A percentile compares a stretch with the other conserved stretches of the same genome.
Evolutionary conservation across 1,140 invertebrate genomes (phyloP).

Genomic region (Drosophila persimilis): DNA sequence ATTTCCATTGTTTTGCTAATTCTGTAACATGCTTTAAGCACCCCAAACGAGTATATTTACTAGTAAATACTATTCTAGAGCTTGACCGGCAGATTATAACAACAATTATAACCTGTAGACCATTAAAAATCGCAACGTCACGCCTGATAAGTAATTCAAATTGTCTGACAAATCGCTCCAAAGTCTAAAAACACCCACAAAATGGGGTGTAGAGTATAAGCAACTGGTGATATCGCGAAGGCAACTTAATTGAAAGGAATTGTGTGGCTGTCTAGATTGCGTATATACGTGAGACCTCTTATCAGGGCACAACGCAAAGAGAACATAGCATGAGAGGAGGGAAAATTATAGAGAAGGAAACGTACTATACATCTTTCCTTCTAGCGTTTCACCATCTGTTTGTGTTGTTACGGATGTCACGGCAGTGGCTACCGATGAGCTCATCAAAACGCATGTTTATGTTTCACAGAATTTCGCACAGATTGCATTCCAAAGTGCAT

Average conservation of each 20-base stretch:
- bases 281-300: conserved; percentile 39
- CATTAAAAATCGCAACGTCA: conserved; percentile 41
- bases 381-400: neutral
- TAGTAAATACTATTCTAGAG: no score
- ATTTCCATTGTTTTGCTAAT: neutral
- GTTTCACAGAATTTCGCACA: conserved; percentile 38
- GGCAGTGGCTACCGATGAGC: conserved; percentile 31
- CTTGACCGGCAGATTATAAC: conserved; percentile 19
- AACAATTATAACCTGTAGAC: neutral
- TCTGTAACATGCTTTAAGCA: neutral
- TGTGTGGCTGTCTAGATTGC: conserved; percentile 55
- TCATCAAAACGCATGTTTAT: conserved; percentile 36
- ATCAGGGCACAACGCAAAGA: conserved; percentile 22
- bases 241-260: conserved; percentile 52
- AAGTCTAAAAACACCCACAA: conserved; percentile 38
- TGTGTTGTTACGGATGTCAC: neutral
- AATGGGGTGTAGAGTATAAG: conserved; percentile 26
- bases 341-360: conserved; percentile 20
- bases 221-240: conserved; percentile 34
- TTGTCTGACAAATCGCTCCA: conserved; percentile 9
- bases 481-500: conserved; percentile 26
- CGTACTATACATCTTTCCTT: neutral
- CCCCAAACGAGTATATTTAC: no score
- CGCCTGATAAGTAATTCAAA: conserved; percentile 41
- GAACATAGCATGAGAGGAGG: conserved; percentile 4